Conservation (phyloP, 2,113 vertebrate genomes). For the Trachemys scripta region DNA sequence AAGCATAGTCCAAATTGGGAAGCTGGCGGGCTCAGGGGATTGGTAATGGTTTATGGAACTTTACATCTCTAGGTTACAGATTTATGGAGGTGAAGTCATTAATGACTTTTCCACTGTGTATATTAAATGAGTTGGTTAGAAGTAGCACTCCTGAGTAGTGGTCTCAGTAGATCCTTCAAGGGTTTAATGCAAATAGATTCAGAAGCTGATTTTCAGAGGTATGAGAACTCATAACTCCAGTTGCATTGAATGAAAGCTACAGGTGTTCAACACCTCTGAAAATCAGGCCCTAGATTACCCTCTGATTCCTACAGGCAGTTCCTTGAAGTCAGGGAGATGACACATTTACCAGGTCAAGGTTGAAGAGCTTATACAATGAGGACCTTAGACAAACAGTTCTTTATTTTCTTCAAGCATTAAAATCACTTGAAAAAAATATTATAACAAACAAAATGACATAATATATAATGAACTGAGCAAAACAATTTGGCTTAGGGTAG, state of each 20-base stretch:
- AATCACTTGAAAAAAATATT: neutral
- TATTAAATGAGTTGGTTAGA: neutral
- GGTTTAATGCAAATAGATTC: rapidly evolving
- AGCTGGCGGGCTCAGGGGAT: rapidly evolving
- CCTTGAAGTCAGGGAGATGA: neutral
- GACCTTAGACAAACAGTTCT: neutral
- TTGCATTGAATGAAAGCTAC: neutral
- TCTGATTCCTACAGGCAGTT: neutral
- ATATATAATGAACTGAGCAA: neutral
- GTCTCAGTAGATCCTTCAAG: neutral
- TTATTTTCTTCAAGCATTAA: neutral
- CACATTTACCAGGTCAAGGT: neutral
- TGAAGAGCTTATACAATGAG: neutral
- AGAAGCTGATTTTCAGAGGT: neutral
- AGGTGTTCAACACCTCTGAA: neutral
- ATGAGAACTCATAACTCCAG: neutral
- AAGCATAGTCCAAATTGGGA: neutral
- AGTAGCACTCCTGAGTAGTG: neutral
- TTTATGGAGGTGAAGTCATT: neutral
- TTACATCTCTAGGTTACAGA: neutral
- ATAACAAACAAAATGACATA: neutral
- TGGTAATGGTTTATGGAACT: neutral
- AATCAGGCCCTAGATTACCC: neutral
- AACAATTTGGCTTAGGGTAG: neutral
- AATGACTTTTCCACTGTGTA: neutral